phyloP scores from a whole-genome alignment of 2,113 vertebrate species.

The Brachyhypopomus gauderio region DNA sequence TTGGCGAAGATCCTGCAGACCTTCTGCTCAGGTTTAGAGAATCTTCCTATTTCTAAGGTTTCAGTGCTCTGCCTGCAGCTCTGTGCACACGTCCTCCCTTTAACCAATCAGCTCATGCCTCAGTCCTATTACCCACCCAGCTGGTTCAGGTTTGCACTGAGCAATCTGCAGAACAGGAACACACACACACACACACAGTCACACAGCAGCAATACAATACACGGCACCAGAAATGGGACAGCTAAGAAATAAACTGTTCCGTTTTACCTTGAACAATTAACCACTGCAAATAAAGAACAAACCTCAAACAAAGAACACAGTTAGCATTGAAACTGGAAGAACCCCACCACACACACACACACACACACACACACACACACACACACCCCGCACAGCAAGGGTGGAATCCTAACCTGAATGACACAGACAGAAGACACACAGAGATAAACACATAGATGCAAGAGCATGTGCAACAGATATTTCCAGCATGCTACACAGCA shows the following conservation, averaged over 20 bases:
- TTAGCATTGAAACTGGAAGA: too few species aligned
- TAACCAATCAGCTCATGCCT: slow-evolving; percentile 16
- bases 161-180: slow-evolving; percentile 17
- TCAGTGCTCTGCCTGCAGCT: background rate
- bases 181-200: slow-evolving; percentile 29
- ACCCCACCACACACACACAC: too few species aligned
- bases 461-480: too few species aligned
- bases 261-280: too few species aligned
- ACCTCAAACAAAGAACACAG: background rate
- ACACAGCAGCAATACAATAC: background rate
- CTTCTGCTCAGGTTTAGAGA: too few species aligned
- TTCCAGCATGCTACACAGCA: slow-evolving; percentile 6
- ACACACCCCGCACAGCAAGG: too few species aligned
- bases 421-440: background rate
- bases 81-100: background rate
- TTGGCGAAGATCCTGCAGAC: too few species aligned
- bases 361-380: too few species aligned
- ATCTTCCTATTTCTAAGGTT: too few species aligned
- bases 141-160: slow-evolving; percentile 49
- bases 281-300: background rate
- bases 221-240: background rate
- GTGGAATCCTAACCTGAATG: too few species aligned
- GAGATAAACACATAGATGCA: background rate
- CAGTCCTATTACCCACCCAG: slow-evolving; percentile 47
- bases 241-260: too few species aligned